Percentiles rank a stretch among this genome's conserved stretches.
Evolutionary conservation across 1,140 invertebrate species (phyloP).

Genomic region (Rhopalosiphum padi): DNA sequence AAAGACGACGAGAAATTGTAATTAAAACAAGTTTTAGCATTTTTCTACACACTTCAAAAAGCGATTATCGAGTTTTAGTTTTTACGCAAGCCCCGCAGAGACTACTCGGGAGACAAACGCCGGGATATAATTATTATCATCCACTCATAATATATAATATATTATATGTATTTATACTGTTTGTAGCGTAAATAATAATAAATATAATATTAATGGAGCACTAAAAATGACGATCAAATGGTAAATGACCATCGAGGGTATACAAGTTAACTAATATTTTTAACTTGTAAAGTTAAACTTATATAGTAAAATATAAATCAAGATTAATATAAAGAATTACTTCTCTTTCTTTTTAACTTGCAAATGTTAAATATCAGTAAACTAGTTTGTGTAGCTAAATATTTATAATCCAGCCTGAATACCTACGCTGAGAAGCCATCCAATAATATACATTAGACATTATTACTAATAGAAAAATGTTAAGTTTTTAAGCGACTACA

Average conservation of each 20-base stretch:
- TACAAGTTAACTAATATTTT: neutral
- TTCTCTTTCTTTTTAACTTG: no score
- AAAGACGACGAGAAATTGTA: neutral
- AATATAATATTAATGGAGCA: neutral
- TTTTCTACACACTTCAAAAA: slow-evolving; percentile 1
- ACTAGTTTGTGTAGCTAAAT: no score
- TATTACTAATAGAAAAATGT: no score
- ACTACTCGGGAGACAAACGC: neutral
- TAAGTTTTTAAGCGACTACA: no score
- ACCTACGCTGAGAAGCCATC: no score
- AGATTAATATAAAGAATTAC: no score
- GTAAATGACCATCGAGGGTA: neutral
- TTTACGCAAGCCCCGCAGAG: neutral
- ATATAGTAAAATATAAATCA: neutral
- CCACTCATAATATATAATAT: neutral
- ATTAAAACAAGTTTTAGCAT: neutral
- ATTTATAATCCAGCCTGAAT: no score
- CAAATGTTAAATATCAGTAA: no score
- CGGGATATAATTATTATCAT: neutral
- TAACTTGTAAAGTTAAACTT: neutral
- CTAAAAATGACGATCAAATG: neutral
- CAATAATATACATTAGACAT: no score
- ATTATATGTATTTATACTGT: no score
- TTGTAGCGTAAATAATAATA: neutral
- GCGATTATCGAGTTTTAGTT: neutral